Percentiles rank a stretch among this genome's conserved stretches.
Conservation (phyloP, 2,888 invertebrate species). For the Aquatica leii region DNA sequence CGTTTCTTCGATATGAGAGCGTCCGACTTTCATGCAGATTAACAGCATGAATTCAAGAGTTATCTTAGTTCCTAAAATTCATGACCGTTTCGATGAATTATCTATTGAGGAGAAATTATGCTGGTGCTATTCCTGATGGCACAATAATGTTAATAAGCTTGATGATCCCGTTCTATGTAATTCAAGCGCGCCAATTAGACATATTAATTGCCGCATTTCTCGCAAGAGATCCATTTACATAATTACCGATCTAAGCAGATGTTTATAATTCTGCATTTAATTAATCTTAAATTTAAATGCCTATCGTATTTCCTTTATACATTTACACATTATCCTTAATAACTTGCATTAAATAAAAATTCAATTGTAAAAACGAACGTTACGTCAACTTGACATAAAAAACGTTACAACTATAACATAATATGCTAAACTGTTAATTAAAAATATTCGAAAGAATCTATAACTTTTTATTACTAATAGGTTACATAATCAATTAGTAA, state of each 20-base stretch:
- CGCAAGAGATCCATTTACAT: slow-evolving; percentile 41
- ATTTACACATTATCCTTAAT: too few relatives aligned
- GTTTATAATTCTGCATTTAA: slow-evolving; percentile 32
- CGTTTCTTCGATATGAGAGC: slow-evolving; percentile 28
- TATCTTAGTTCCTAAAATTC: slow-evolving; percentile 28
- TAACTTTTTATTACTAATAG: too few relatives aligned
- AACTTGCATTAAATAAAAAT: too few relatives aligned
- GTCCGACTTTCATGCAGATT: slow-evolving; percentile 33
- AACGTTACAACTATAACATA: too few relatives aligned
- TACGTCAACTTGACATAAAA: too few relatives aligned
- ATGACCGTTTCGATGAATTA: slow-evolving; percentile 27
- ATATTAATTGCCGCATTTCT: slow-evolving; percentile 43
- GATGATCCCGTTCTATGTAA: slow-evolving; percentile 37
- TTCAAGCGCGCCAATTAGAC: slow-evolving; percentile 42
- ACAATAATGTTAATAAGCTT: slow-evolving; percentile 34
- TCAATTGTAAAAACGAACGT: too few relatives aligned
- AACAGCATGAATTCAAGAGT: slow-evolving; percentile 30
- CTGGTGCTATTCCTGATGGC: slow-evolving; percentile 22
- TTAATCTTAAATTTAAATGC: slow-evolving; percentile 16
- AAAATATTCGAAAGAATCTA: too few relatives aligned
- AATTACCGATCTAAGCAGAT: slow-evolving; percentile 31
- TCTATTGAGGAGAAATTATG: slow-evolving; percentile 29
- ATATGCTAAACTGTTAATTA: too few relatives aligned
- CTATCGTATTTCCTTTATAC: too few relatives aligned
- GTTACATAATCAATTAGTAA: too few relatives aligned